phyloP scores from a whole-genome alignment of 2,113 vertebrate species.

The Neopipo cinnamomea region DNA sequence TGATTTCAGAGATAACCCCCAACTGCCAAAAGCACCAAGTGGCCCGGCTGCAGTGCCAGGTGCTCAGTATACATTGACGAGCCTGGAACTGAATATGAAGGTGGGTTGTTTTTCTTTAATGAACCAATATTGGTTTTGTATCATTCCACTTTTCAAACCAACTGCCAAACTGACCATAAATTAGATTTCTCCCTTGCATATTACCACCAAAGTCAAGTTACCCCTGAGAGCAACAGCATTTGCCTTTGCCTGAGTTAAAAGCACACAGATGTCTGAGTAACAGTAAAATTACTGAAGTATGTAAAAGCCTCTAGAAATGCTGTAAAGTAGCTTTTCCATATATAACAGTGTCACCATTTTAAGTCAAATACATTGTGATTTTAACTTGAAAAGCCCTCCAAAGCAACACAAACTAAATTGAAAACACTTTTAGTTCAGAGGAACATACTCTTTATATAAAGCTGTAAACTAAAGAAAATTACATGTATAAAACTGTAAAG shows the following conservation, averaged over 20 bases:
- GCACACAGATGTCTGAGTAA: slow-evolving; percentile 19
- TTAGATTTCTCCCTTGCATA: not conserved
- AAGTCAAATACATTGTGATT: not conserved
- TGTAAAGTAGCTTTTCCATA: not conserved
- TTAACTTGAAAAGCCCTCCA: not conserved
- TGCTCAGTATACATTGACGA: not conserved
- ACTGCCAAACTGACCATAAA: not conserved
- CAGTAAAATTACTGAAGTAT: slow-evolving; percentile 26
- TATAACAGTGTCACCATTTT: not conserved
- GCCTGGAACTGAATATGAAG: not conserved
- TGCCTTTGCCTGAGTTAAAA: not conserved
- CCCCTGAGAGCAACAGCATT: not conserved
- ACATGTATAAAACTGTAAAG: not conserved
- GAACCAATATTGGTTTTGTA: not conserved
- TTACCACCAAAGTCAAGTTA: not conserved
- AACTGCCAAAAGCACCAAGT: not conserved
- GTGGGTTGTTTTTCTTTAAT: not conserved
- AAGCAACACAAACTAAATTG: slow-evolving; percentile 22
- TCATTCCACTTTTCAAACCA: not conserved
- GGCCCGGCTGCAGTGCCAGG: not conserved
- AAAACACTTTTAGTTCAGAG: not conserved
- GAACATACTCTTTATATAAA: not conserved
- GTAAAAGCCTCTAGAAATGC: slow-evolving; percentile 33
- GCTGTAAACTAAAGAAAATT: not conserved
- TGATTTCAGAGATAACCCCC: not conserved